Evolutionary conservation across 2,113 vertebrate genomes (phyloP).

Genomic region (Narcine bancroftii): DNA sequence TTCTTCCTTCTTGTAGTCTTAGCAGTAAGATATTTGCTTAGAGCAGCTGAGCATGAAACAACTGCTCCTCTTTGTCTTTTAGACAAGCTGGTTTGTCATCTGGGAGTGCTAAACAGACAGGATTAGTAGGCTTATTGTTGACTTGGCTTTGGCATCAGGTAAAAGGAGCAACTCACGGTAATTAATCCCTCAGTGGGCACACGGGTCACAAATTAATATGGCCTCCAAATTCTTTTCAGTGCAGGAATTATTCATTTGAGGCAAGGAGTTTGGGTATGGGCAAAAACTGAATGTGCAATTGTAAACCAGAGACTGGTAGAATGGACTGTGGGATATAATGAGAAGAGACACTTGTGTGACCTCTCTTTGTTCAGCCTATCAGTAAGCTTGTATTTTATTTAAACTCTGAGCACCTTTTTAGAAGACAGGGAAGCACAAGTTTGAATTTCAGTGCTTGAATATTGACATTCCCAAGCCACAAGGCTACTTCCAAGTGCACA

Average conservation of each 20-base stretch:
- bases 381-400: not conserved
- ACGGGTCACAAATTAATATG: not conserved
- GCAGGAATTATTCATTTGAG: not conserved
- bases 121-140: not conserved
- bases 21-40: not conserved
- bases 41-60: not conserved
- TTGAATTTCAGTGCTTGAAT: not conserved
- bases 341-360: not conserved
- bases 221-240: not conserved
- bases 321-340: not conserved
- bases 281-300: not conserved
- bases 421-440: not conserved
- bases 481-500: not conserved
- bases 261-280: not conserved
- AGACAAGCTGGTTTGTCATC: not conserved
- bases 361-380: not conserved
- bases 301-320: not conserved
- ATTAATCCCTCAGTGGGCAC: not conserved
- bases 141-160: not conserved
- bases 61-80: not conserved
- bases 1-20: not conserved
- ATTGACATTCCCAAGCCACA: not conserved
- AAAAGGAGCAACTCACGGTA: not conserved
- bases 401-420: not conserved
- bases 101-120: not conserved